Conservation (phyloP, 2,113 vertebrate genomes). For the Lamprotornis superbus region DNA sequence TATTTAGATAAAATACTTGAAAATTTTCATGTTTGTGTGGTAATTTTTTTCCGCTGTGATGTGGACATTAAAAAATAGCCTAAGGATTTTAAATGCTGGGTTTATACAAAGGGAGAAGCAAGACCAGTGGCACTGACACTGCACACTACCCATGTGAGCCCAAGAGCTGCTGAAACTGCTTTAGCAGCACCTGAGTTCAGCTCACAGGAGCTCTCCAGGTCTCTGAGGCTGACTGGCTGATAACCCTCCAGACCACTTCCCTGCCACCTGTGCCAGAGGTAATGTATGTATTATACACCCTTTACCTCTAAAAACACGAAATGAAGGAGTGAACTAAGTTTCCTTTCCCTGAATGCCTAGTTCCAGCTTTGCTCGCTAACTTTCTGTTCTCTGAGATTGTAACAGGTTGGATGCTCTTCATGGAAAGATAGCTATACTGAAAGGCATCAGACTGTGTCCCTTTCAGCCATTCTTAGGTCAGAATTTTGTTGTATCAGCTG, state of each 20-base stretch:
- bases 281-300: background rate
- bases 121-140: background rate
- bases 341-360: background rate
- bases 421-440: background rate
- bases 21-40: background rate
- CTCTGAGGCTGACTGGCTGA: background rate
- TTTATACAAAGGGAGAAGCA: background rate
- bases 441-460: background rate
- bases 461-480: background rate
- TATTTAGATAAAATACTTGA: background rate
- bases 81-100: background rate
- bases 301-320: background rate
- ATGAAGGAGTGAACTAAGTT: background rate
- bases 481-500: background rate
- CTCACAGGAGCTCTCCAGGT: background rate
- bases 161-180: background rate
- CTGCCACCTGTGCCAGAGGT: background rate
- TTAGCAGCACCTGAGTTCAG: background rate
- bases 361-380: background rate
- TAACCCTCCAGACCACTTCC: background rate
- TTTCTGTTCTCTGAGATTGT: background rate
- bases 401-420: background rate
- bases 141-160: accelerated
- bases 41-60: background rate
- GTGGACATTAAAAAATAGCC: background rate